These are phyloP conservation scores for Trachurus trachurus DNA, from an alignment of 2,797 vertebrate genomes.

Conservation along the genomic window DNA sequence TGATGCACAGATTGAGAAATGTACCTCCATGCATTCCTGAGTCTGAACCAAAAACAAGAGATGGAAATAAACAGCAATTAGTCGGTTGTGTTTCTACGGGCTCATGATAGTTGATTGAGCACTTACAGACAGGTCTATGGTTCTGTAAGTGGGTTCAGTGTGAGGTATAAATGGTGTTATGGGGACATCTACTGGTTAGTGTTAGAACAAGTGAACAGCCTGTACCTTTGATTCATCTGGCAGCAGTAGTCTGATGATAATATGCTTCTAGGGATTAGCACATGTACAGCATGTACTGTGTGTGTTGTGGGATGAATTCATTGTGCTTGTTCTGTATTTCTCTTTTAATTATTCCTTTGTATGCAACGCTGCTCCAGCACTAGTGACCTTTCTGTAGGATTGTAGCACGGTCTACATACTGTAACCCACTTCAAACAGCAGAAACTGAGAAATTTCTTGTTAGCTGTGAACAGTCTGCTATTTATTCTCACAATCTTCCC, in stretches of 20 bases:
- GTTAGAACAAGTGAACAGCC: not conserved
- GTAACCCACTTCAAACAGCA: not conserved
- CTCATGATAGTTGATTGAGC: slow-evolving; percentile 18
- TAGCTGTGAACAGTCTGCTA: not conserved
- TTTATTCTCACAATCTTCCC: not conserved
- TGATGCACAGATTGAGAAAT: not conserved
- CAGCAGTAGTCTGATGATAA: not conserved
- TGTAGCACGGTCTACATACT: not conserved
- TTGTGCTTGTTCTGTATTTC: not conserved
- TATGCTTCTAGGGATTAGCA: not conserved
- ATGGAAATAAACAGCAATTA: slow-evolving; percentile 49
- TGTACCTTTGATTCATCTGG: not conserved
- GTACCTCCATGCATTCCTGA: not conserved
- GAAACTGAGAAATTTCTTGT: not conserved
- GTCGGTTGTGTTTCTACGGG: slow-evolving; percentile 27
- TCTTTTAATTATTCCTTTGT: not conserved
- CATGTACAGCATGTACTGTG: not conserved
- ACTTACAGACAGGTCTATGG: not conserved
- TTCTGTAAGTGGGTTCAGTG: not conserved
- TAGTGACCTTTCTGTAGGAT: not conserved
- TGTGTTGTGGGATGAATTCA: slow-evolving; percentile 7
- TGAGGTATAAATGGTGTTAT: slow-evolving; percentile 50
- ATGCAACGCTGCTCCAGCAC: not conserved
- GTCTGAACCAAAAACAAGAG: slow-evolving; percentile 9
- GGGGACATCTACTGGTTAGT: slow-evolving; percentile 76